Evolutionary conservation across 2,113 vertebrate species (phyloP).

Genomic region (Alexandromys fortis): DNA sequence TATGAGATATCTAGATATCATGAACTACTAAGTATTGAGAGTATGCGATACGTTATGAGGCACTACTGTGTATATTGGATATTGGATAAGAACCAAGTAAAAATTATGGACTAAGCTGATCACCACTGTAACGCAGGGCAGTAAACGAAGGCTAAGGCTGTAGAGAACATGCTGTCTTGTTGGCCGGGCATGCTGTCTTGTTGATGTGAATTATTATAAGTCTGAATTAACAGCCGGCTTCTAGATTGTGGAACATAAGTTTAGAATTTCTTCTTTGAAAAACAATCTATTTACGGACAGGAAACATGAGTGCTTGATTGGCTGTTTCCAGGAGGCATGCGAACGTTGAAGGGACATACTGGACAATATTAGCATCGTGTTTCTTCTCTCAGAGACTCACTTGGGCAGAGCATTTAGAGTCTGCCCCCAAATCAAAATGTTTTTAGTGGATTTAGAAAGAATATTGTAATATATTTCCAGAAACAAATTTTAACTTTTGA

Average conservation of each 20-base stretch:
- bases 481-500: conserved; percentile 28
- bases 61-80: neutral
- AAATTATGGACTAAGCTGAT: neutral
- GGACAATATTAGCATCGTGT: neutral
- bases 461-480: neutral
- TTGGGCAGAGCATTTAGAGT: neutral
- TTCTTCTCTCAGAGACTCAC: neutral
- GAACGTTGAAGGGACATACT: neutral
- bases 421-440: neutral
- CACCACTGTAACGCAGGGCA: neutral
- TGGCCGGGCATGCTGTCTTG: neutral
- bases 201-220: neutral
- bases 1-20: neutral
- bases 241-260: neutral
- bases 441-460: neutral
- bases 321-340: neutral
- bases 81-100: neutral
- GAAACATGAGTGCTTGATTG: neutral
- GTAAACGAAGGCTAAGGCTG: neutral
- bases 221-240: neutral
- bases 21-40: neutral
- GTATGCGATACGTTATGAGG: neutral
- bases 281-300: neutral
- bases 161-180: neutral
- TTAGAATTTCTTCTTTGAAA: conserved; percentile 22